Evolutionary conservation across 2,797 vertebrate genomes (phyloP), one percentile per base, ranked within the genome.

Genomic region (Malacoraja senta): DNA sequence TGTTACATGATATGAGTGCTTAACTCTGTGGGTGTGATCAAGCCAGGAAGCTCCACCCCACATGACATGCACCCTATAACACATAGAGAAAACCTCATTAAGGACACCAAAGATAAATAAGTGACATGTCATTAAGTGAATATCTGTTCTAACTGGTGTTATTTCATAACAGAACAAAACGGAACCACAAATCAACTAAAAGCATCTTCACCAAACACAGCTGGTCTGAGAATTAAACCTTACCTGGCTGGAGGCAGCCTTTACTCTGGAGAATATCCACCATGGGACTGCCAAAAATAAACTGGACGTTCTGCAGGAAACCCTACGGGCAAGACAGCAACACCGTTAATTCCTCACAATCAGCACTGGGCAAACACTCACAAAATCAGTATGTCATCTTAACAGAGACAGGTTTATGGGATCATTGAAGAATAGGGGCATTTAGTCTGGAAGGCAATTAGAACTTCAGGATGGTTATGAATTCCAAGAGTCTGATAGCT

Each of bases 191-290:
- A 29, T 24, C 90, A 44, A 92, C 44, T 92, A 8, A 63, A 76
- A 29, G n/a, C 86, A 71, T 32, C 86, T 35, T 44, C 71, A 92
- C 3, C 38, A 74, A 44, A 76, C 26, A 74, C 32, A 15, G 29
- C 61, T 38, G 29, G 53, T 26, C 24, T 2, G 32, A 71, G 93
- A 90, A 74, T 53, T 24, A 24, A 80, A 93, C 92, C 97, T 95
- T 96, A 99, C 98, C 98, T 97, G 96, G 95, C 94, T 97, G 98
- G 19, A 95, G 97, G 92, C 99, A 99, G 93, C 98, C 98, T 96
- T 96, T 98, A 95, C 95, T 97, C 94, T 94, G 96, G 26, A 99
- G 97, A 94, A 99, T 90, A 24, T 99, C 98, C 83, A 98, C 98
- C 93, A 99, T 77, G 0, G 98, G 95, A 24, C 97, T 97, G 93